Conservation (phyloP, 2,113 vertebrate species). For the Willisornis vidua region DNA sequence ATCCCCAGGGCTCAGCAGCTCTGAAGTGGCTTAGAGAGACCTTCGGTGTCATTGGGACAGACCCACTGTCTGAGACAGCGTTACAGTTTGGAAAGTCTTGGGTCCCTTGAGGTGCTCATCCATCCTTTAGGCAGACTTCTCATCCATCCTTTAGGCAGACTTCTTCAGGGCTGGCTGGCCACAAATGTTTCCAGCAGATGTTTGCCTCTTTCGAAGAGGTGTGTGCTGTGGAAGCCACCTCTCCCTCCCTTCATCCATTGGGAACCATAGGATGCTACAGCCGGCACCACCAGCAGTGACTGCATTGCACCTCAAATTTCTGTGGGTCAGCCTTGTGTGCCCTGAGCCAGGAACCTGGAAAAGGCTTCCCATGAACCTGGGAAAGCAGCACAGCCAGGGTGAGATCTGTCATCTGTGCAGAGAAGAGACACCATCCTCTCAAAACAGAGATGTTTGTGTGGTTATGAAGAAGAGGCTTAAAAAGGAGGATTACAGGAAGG, state of each 20-base stretch:
- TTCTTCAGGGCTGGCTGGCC: not conserved
- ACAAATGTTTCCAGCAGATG: not conserved
- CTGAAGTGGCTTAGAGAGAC: not conserved
- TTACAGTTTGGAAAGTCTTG: not conserved
- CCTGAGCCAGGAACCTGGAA: not conserved
- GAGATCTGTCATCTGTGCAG: not conserved
- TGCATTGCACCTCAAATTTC: accelerated
- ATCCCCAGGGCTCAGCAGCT: not conserved
- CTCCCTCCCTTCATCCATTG: not conserved
- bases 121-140: not conserved
- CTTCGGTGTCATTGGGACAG: not conserved
- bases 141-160: not conserved
- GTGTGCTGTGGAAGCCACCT: not conserved
- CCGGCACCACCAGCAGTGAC: accelerated
- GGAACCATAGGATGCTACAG: accelerated
- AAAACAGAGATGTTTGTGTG: accelerated
- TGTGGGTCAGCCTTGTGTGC: accelerated
- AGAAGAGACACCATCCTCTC: not conserved
- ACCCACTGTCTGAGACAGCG: not conserved
- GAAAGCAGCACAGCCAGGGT: not conserved
- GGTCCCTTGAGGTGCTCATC: not conserved
- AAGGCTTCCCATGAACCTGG: not conserved
- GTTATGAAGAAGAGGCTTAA: not conserved
- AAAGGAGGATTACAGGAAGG: not conserved
- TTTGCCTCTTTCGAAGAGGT: not conserved